Evolutionary conservation across 2,888 invertebrate genomes (phyloP), one percentile per base, ranked within the genome.

Genomic region (Ichneumoninae sp.): DNA sequence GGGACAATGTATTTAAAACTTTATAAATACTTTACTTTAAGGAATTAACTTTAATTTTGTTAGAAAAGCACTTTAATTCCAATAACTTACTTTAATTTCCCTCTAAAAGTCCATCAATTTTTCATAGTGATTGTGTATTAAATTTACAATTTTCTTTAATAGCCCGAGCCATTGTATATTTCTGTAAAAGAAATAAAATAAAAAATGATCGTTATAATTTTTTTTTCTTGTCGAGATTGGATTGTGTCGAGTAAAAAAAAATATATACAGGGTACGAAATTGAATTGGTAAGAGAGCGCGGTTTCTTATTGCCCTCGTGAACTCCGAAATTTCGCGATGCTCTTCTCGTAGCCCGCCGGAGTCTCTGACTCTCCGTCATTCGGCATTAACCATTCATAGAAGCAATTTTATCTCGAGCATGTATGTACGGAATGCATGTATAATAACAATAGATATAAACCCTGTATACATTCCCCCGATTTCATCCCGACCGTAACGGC

Each of bases 371-470:
- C 60, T 60, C 75, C 44, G 63, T 26, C 71, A 22, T 19, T 40
- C 76, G 26, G 52, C 75, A 78, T 85, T 81, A 70, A 81, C 40
- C 81, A 81, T 85, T 85, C 85, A 79, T 75, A 70, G 83, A 71
- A 71, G 81, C 81, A 81, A 85, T 83, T 81, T 83, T 85, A 83
- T 85, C 83, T 75, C 57, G 77, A 81, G 81, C 76, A 83, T 63
- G 71, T 63, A 79, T 81, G 81, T 68, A 78, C 66, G 81, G 81
- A 70, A 81, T 81, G 85, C 57, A 71, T 68, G 79, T 76, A 77
- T 83, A 68, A 78, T 85, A 81, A 44, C 70, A 83, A 85, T 81
- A 60, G 83, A 54, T 30, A 33, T 54, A 76, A 81, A 78, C 60
- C 73, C 69, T 74, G 60, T 36, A n/a, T 70, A 40, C 19, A 7